Conservation (phyloP, 2,888 invertebrate genomes). For the Allygus modestus region DNA sequence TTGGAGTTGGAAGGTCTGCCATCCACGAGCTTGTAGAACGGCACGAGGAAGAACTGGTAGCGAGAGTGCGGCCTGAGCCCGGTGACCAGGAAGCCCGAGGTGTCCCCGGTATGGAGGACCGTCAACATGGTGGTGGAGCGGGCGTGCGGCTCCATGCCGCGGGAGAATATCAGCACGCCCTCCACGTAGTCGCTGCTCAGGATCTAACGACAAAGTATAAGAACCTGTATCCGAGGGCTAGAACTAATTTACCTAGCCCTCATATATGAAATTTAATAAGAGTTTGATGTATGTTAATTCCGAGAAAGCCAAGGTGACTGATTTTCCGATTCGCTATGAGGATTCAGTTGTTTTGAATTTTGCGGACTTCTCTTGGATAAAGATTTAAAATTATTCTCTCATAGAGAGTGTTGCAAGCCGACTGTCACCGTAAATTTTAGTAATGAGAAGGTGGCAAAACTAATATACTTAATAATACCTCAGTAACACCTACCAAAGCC, state of each 20-base stretch:
- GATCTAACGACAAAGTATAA: slow-evolving; percentile 75
- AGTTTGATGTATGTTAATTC: no score
- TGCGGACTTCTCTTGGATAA: no score
- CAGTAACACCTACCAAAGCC: no score
- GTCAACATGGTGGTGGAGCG: slow-evolving; percentile 86
- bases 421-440: no score
- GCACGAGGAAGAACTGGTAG: slow-evolving; percentile 95
- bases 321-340: neutral
- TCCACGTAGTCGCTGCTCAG: slow-evolving; percentile 88
- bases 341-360: no score
- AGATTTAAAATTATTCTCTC: no score
- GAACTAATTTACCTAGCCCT: no score
- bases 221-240: neutral
- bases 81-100: slow-evolving; percentile 87
- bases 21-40: slow-evolving; percentile 92
- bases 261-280: no score
- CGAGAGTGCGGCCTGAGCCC: slow-evolving; percentile 90
- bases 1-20: slow-evolving; percentile 93
- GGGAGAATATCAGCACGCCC: slow-evolving; percentile 90
- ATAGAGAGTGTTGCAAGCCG: no score
- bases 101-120: slow-evolving; percentile 87
- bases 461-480: no score
- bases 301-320: neutral
- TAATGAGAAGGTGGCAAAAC: no score
- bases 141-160: slow-evolving; percentile 80